Evolutionary conservation across 2,113 vertebrate genomes (phyloP), one percentile per base, ranked within the genome.

Genomic region (Chauna torquata): DNA sequence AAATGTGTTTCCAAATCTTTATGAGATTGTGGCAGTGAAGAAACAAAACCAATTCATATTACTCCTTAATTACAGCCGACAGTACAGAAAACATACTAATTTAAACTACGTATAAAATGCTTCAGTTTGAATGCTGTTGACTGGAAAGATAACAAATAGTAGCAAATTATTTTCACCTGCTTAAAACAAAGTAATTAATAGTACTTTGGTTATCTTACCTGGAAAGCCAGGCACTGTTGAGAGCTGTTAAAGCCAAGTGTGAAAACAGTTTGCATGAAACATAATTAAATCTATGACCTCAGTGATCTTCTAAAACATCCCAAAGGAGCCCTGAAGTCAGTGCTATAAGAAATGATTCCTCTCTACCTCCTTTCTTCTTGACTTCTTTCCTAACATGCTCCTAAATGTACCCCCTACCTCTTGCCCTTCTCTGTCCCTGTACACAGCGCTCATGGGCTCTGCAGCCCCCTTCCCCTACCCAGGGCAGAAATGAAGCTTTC

Each of bases 61-160:
- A 19, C 40, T 81, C 58, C 70, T 57, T 91, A 91, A 94, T 34
- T 89, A 84, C 83, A 95, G 91, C 50, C 1, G 7, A 75, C 1
- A 42, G 79, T 28, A 93, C 62, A 94, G 92, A 90, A 88, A 82
- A 45, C 40, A 55, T 17, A 62, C 92, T 74, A 17, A 82, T 90
- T 74, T 70, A 38, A 91, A n/a, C 79, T 49, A 10, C 76, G 52
- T 44, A 75, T 18, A 28, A 57, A 81, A 76, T 42, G 71, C 45
- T 86, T 64, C 80, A 8, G 2, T 93, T 76, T 61, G 80, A 84
- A 47, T 40, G 82, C 87, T 58, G 62, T 84, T 86, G 76, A 58
- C 89, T 68, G 74, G 64, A 92, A 95, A 94, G 91, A 96, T 95
- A 97, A 96, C 68, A 92, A 96, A 95, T 24, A 92, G 55, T n/a